Evolutionary conservation across 2,113 vertebrate species (phyloP).

Genomic region (Gavialis gangeticus): DNA sequence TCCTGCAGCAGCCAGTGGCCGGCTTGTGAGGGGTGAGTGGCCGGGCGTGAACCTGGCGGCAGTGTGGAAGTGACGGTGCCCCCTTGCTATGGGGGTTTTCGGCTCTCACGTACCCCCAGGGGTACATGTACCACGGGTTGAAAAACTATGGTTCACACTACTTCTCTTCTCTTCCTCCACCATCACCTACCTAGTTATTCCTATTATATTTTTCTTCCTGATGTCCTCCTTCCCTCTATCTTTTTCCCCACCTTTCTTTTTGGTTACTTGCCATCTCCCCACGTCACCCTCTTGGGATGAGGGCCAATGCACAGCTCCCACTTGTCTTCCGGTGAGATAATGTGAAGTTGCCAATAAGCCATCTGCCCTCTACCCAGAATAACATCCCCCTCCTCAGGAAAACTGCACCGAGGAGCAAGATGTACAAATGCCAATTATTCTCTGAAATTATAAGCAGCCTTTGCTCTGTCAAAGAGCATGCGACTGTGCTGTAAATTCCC

Average conservation of each 20-base stretch:
- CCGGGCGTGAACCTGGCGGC: no score
- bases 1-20: no score
- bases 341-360: background rate
- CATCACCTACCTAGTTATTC: no score
- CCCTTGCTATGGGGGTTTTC: no score
- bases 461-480: background rate
- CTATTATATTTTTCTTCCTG: background rate
- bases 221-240: background rate
- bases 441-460: background rate
- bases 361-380: background rate
- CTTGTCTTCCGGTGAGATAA: no score
- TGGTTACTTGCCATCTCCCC: background rate
- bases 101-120: no score
- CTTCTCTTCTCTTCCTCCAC: no score
- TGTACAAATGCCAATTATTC: fast-evolving
- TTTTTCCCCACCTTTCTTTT: background rate
- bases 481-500: background rate
- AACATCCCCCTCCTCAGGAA: background rate
- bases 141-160: no score
- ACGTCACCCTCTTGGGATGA: background rate
- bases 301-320: background rate
- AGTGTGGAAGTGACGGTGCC: no score
- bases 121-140: no score
- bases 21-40: no score
- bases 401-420: background rate